Percentiles rank a stretch among this genome's conserved stretches.
These are phyloP conservation scores for Ceyx margarethae DNA, from an alignment of 2,113 vertebrate species.

Conservation along the genomic window DNA sequence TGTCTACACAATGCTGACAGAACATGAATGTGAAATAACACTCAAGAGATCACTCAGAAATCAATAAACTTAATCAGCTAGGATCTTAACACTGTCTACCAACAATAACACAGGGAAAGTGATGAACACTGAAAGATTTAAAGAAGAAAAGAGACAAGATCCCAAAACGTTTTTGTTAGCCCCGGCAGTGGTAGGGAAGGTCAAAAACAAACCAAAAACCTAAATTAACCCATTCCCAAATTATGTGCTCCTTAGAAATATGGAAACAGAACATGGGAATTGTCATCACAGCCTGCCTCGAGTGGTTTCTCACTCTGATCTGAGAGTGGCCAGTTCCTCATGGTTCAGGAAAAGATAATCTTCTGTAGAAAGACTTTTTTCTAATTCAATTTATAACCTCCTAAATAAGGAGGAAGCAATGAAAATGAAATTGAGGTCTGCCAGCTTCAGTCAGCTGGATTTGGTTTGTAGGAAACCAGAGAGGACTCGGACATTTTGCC, in stretches of 20 bases:
- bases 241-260: background rate
- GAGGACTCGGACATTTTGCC: background rate
- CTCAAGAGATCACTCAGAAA: conserved; percentile 47
- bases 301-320: background rate
- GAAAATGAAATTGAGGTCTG: background rate
- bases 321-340: background rate
- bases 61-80: conserved; percentile 58
- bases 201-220: background rate
- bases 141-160: background rate
- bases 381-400: background rate
- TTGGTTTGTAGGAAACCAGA: background rate
- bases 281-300: background rate
- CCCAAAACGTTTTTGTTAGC: background rate
- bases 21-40: conserved; percentile 18
- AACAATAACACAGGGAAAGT: background rate
- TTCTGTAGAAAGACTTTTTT: background rate
- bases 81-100: background rate
- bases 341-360: background rate
- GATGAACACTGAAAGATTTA: background rate
- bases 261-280: background rate
- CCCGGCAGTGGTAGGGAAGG: background rate
- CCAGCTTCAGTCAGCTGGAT: background rate
- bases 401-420: background rate
- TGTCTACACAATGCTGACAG: background rate
- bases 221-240: background rate